Conservation (phyloP, 2,113 vertebrate species). For the Pituophis catenifer region DNA sequence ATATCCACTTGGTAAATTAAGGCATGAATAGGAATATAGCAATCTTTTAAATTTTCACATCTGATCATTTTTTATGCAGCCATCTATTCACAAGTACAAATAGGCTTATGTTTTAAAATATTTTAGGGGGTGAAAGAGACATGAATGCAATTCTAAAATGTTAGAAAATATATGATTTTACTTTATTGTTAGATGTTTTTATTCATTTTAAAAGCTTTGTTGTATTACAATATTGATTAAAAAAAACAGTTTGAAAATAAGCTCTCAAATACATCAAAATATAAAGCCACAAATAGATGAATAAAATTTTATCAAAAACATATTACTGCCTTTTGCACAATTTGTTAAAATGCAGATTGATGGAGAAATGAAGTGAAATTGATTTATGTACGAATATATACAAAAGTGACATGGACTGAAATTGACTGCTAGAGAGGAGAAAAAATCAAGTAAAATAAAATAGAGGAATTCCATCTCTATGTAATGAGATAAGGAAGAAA, state of each 20-base stretch:
- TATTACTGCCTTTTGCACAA: background rate
- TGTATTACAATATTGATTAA: background rate
- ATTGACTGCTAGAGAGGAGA: background rate
- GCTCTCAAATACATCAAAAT: background rate
- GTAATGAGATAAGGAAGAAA: background rate
- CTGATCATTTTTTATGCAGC: background rate
- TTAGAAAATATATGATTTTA: background rate
- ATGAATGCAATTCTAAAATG: background rate
- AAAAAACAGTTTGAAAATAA: background rate
- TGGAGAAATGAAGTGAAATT: background rate
- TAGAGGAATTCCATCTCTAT: background rate
- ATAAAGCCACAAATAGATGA: background rate
- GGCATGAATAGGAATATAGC: background rate
- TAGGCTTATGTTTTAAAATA: background rate
- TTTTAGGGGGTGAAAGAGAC: background rate
- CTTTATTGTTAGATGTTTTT: background rate
- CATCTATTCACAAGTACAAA: background rate
- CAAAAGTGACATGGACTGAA: background rate
- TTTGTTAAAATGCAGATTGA: background rate
- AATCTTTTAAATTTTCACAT: background rate
- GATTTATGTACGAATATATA: background rate
- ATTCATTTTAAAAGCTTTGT: background rate
- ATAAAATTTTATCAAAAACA: background rate
- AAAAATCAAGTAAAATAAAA: background rate
- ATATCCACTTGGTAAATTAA: background rate